Percentiles rank a stretch among this genome's conserved stretches.
phyloP scores from a whole-genome alignment of 2,113 vertebrate species.

The Crotalus tigris region DNA sequence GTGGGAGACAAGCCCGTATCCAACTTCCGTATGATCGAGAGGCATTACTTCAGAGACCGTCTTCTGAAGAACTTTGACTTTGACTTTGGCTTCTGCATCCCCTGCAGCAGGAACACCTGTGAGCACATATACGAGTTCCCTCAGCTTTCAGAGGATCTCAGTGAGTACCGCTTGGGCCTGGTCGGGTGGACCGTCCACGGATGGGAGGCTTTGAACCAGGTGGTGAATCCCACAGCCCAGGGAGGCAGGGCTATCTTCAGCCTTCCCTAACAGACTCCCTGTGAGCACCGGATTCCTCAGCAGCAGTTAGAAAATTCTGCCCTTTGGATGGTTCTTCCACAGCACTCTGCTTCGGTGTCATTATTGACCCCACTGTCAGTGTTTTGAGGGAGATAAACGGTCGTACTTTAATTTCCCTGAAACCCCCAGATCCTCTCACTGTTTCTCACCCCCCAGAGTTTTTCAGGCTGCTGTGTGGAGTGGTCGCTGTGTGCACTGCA shows the following conservation, averaged over 20 bases:
- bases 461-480: not conserved
- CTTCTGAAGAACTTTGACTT: constrained; percentile 98
- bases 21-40: constrained; percentile 97
- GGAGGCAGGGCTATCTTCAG: not conserved
- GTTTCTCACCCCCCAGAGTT: not conserved
- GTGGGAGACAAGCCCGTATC: constrained; percentile 92
- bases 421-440: not conserved
- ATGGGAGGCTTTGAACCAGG: not conserved
- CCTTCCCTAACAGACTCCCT: not conserved
- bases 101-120: constrained; percentile 95
- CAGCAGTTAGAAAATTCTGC: not conserved
- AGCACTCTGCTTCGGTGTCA: not conserved
- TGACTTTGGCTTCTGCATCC: constrained; percentile 98
- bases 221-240: not conserved
- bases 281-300: not conserved
- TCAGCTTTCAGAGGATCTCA: constrained; percentile 92
- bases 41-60: constrained; percentile 94
- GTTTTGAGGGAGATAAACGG: not conserved
- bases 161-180: constrained; percentile 71
- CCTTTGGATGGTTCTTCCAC: not conserved
- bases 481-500: not conserved
- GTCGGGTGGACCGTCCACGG: fast-evolving
- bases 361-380: not conserved
- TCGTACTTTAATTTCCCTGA: not conserved
- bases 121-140: constrained; percentile 99